Conservation (phyloP, 1,140 invertebrate genomes). For the Macrocentrus cingulum region DNA sequence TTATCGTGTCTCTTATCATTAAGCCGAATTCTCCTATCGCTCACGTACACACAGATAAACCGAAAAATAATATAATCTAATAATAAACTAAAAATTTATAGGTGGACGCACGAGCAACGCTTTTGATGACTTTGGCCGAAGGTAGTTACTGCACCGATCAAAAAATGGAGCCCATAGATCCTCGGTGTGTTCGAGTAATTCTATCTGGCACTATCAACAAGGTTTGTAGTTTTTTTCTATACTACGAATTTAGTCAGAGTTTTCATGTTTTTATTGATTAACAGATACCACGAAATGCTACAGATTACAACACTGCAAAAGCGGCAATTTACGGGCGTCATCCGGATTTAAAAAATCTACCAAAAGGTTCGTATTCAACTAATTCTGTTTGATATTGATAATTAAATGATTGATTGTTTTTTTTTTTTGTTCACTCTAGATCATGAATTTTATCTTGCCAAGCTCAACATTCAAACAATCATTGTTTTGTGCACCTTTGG, state of each 20-base stretch:
- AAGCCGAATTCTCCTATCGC: neutral
- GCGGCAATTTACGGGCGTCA: conserved; percentile 69
- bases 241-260: neutral
- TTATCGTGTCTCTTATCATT: neutral
- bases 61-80: neutral
- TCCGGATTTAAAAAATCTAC: conserved; percentile 69
- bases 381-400: neutral
- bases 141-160: conserved; percentile 66
- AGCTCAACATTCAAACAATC: conserved; percentile 71
- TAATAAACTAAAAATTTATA: conserved; percentile 33
- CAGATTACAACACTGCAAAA: conserved; percentile 65
- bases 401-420: conserved; percentile 12
- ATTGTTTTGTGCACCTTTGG: conserved; percentile 76
- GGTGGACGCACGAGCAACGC: conserved; percentile 67
- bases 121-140: conserved; percentile 71
- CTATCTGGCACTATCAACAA: conserved; percentile 70
- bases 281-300: conserved; percentile 45
- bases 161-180: conserved; percentile 76
- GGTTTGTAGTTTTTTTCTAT: conserved; percentile 52
- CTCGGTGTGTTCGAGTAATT: conserved; percentile 74
- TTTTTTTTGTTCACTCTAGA: conserved; percentile 57
- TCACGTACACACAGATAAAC: neutral
- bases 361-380: conserved; percentile 52
- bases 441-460: conserved; percentile 76
- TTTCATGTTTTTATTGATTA: conserved; percentile 49